Percentiles rank a stretch among this genome's conserved stretches.
phyloP scores from a whole-genome alignment of 2,888 invertebrate genomes.

The Netelia melanura region DNA sequence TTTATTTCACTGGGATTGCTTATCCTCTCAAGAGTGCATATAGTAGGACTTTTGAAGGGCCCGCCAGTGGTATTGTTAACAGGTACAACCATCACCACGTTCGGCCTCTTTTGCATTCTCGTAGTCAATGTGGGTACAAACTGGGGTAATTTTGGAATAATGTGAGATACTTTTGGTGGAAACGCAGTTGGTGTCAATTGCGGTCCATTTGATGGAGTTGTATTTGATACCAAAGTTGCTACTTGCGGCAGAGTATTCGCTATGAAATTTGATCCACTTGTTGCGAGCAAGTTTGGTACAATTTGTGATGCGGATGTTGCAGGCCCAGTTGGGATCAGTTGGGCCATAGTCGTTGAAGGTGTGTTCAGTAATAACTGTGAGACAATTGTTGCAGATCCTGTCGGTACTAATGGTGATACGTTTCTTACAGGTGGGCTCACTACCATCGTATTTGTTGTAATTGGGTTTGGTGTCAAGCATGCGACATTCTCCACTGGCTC shows the following conservation, averaged over 20 bases:
- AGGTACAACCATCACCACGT: constrained; percentile 39
- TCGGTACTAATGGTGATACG: background rate
- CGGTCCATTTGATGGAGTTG: background rate
- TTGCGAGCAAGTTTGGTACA: background rate
- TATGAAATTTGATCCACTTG: background rate
- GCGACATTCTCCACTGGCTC: background rate
- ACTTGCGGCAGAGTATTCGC: background rate
- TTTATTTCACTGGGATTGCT: constrained; percentile 9
- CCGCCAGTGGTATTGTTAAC: background rate
- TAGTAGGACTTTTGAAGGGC: constrained; percentile 7
- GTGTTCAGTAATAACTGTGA: background rate
- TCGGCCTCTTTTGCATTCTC: background rate
- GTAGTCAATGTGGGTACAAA: background rate
- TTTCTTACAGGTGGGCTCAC: background rate
- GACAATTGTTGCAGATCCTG: background rate
- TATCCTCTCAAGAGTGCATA: constrained; percentile 29
- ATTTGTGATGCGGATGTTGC: background rate
- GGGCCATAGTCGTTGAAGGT: background rate
- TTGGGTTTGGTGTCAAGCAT: background rate
- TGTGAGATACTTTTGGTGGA: background rate
- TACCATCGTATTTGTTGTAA: background rate
- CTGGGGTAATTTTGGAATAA: background rate
- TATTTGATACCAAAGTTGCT: background rate
- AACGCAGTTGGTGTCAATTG: background rate
- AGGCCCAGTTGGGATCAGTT: background rate